Base-by-base conservation (phyloP, 1,140 invertebrate genomes). In the Dendroctonus valens region DNA sequence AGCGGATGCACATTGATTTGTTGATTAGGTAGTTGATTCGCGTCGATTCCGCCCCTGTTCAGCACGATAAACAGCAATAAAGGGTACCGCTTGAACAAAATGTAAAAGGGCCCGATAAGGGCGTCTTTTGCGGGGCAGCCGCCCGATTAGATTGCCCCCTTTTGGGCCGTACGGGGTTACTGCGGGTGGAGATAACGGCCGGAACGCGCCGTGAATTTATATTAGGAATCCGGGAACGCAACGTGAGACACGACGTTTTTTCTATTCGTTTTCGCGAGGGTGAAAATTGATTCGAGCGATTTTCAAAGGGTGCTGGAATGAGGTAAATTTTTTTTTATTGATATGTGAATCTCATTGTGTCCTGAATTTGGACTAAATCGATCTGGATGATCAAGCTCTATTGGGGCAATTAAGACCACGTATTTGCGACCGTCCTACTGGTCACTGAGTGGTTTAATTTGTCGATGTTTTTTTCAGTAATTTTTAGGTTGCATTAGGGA, bases 201-300 rank as follows among this genome's bases (percentile, higher is more conserved):
- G 55, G 57, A 66, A 66, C 64, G 57, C 64, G 54, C 54, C 55
- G 26, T 66, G 64, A 66, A 66, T 66, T 66, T 66, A 66, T 59
- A 59, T 66, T 66, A 66, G 64, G 48, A 66, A 58, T 58, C 53
- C 41, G 52, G 51, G 54, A 12, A 26, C 58, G 58, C 46, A 59
- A 59, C 58, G 58, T 49, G 58, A 59, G 58, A 59, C 58, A 59
- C 42, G 58, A 38, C 44, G 14, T 39, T 50, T 50, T 59, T 59
- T 59, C 11, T 49, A 59, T 59, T 59, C 50, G 58, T 42, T 59
- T 48, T 49, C 48, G 8, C 6, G 53, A 55, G 58, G 58, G 55
- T 50, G 58, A 38, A 59, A 59, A 59, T 59, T 59, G 58, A 59
- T 59, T 59, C 44, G 15, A 58, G n/a, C n/a, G 38, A 26, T 26